A percentile compares a stretch with the other conserved stretches of the same genome.
Conservation (phyloP, 2,888 invertebrate species). For the Oithona nana region DNA sequence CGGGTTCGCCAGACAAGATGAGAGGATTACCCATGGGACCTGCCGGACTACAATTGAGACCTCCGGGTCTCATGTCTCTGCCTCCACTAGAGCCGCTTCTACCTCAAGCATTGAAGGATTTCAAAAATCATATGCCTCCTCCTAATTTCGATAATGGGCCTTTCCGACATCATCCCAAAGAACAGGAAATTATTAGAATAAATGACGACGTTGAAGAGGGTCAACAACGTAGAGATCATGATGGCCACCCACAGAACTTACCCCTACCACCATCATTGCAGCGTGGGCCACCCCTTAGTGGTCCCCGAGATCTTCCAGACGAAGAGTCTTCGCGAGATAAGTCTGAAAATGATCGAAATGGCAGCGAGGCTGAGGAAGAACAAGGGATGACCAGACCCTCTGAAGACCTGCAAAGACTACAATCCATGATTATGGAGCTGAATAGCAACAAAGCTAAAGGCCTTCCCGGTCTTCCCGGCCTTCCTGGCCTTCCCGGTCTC, state of each 20-base stretch:
- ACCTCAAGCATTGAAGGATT: not conserved
- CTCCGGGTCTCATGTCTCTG: not conserved
- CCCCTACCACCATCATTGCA: too few species aligned
- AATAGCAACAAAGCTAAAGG: conserved; percentile 31
- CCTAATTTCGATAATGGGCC: conserved; percentile 8
- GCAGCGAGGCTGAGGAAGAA: conserved; percentile 6
- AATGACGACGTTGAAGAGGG: not conserved
- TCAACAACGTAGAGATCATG: conserved; percentile 1
- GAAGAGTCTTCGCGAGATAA: not conserved
- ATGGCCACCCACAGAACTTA: conserved; percentile 15
- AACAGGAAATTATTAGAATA: not conserved
- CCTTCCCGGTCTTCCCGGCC: conserved; percentile 1
- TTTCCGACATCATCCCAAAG: not conserved
- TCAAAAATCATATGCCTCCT: not conserved
- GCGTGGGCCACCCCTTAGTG: too few species aligned
- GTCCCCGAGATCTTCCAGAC: too few species aligned
- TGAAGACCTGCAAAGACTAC: conserved; percentile 66
- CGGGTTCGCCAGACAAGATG: not conserved
- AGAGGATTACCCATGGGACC: not conserved
- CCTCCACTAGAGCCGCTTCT: conserved; percentile 5
- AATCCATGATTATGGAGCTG: conserved; percentile 72
- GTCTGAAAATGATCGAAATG: not conserved
- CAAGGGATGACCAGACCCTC: conserved; percentile 35
- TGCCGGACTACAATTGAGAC: not conserved
- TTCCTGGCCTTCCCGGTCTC: too few species aligned